These are phyloP conservation scores for Phycodurus eques DNA, from an alignment of 2,113 vertebrate species.

Conservation along the genomic window DNA sequence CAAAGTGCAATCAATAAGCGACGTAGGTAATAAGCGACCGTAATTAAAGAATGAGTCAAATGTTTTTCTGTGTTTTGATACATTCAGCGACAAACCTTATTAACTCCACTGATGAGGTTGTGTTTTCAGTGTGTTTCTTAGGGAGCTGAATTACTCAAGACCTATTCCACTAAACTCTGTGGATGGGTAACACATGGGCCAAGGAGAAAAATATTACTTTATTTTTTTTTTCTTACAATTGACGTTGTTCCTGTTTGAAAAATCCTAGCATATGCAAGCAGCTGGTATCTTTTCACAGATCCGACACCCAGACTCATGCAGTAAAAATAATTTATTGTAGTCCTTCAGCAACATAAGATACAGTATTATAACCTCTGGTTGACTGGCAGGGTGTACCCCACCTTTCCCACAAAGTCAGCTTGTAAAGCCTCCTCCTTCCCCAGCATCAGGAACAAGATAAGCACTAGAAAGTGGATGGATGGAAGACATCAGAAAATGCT, in stretches of 20 bases:
- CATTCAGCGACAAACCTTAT: neutral
- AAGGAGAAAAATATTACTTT: too few relatives aligned
- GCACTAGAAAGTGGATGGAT: neutral
- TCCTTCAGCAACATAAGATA: too few relatives aligned
- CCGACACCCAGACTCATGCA: too few relatives aligned
- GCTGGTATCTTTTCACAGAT: neutral
- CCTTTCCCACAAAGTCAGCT: neutral
- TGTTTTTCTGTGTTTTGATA: slow-evolving; percentile 1
- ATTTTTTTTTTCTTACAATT: too few relatives aligned
- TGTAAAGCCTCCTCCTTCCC: neutral
- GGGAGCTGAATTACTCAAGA: too few relatives aligned
- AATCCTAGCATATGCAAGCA: neutral
- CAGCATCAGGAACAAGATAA: neutral
- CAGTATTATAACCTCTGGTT: neutral
- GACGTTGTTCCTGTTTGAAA: neutral
- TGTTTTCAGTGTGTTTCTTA: neutral
- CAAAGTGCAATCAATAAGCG: neutral
- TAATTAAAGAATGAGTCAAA: neutral
- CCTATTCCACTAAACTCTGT: too few relatives aligned
- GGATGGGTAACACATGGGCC: too few relatives aligned
- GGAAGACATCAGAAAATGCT: neutral
- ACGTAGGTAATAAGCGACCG: neutral
- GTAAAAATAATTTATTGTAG: too few relatives aligned
- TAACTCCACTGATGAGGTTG: neutral
- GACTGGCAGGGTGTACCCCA: neutral